phyloP scores from a whole-genome alignment of 2,888 invertebrate species.

The Cecidostiba fungosa region DNA sequence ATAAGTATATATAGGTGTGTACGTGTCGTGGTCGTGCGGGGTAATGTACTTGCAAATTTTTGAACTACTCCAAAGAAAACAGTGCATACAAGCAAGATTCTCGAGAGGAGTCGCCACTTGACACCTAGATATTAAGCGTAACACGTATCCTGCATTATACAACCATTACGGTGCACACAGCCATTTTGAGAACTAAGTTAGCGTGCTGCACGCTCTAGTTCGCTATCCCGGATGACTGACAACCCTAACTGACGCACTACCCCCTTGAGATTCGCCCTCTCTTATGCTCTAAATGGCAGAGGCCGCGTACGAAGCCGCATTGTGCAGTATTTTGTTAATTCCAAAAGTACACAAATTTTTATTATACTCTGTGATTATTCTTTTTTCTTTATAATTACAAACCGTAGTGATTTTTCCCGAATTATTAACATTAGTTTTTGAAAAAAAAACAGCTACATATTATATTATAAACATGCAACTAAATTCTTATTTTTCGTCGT shows the following conservation, averaged over 20 bases:
- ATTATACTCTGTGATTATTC: background rate
- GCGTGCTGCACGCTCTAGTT: conserved; percentile 29
- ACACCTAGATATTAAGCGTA: conserved; percentile 19
- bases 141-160: conserved; percentile 30
- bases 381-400: too few relatives aligned
- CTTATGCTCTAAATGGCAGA: conserved; percentile 8
- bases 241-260: conserved; percentile 38
- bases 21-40: too few relatives aligned
- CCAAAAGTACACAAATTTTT: background rate
- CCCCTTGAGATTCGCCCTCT: conserved; percentile 34
- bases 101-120: conserved; percentile 4
- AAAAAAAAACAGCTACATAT: too few relatives aligned
- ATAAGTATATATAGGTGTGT: too few relatives aligned
- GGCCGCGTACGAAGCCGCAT: background rate
- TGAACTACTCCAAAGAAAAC: background rate
- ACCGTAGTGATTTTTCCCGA: too few relatives aligned
- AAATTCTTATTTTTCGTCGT: background rate
- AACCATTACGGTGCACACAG: conserved; percentile 17
- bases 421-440: too few relatives aligned
- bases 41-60: background rate
- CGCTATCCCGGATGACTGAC: conserved; percentile 40
- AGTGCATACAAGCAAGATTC: background rate
- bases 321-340: background rate
- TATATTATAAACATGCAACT: background rate
- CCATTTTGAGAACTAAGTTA: conserved; percentile 23